Base-by-base conservation (phyloP, 2,797 vertebrate species). In the Telmatherina bonti region DNA sequence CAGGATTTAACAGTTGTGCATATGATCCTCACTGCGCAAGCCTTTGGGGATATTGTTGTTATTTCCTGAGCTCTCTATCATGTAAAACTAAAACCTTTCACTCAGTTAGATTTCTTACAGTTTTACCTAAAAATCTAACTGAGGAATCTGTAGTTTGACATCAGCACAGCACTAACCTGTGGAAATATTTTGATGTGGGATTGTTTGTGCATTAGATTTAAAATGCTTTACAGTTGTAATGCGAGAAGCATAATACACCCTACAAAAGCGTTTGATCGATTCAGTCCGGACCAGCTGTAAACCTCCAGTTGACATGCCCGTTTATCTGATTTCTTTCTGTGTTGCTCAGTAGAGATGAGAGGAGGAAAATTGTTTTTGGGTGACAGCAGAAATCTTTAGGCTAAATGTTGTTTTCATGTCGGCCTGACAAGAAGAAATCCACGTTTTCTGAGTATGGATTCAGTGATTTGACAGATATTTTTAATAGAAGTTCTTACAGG, bases 1-100 rank as follows among this genome's bases (percentile, higher is more conserved):
- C 70, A 65, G 58, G 62, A 67, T 81, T 76, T 82, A 76, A 78
- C 77, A 72, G 60, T 76, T 71, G 63, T 78, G 77, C 69, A 30
- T 67, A 52, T 79, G 76, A 72, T 81, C 66, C 57, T 85, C 43
- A 60, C 30, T 22, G 56, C 68, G 45, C 35, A 27, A 57, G 63
- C 72, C 74, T 72, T 62, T 76, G 58, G 33, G 56, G 43, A 13
- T 75, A 45, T 74, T 66, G 38, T 72, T 57, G 66, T 58, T 61
- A 70, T 57, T 62, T 29, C 16, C 31, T 63, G 41, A 35, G 30
- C 27, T 56, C 45, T 49, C 61, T 67, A 26, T 73, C 62, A 47
- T 74, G 45, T 65, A 77, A 76, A 76, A 63, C 22, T 30, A 52
- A 58, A 36, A 36, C 47, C 26, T 45, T 61, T 56, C 30, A 26